Evolutionary conservation across 2,113 vertebrate species (phyloP), one percentile per base, ranked within the genome.

Genomic region (Dromas ardeola): DNA sequence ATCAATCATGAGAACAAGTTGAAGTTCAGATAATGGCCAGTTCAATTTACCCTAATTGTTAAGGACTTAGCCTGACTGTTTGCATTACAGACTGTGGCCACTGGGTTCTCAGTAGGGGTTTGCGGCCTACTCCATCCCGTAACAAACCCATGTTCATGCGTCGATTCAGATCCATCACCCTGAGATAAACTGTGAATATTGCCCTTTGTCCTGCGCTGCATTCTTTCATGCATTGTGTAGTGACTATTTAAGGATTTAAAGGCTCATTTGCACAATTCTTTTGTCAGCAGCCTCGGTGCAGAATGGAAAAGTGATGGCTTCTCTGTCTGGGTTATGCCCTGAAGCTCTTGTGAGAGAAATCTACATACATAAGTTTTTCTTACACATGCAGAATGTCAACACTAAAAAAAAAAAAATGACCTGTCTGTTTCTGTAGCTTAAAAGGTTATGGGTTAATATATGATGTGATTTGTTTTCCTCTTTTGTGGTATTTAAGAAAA

Each of bases 201-300:
- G 98, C 97, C 98, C 98, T 99, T 99, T 99, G 99, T 99, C 98
- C 98, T 67, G 65, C 15, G 22, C 95, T 85, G 96, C 99, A 99
- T 99, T 99, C 99, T 99, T 99, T 98, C 98, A 98, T 98, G 98
- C 98, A 99, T 99, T 99, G 99, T 99, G 98, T 98, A 93, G 98
- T 96, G 98, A 99, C 99, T 99, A 99, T 99, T 99, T 99, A 99
- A 98, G 98, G 99, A 99, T 99, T 99, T 99, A 99, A 99, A 99
- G 99, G 99, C 99, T 99, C 99, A 99, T 99, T 99, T 99, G 99
- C 99, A 99, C 99, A 99, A 99, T 99, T 99, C 98, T 98, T 99
- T 99, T 99, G 99, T 99, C 99, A 98, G 99, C 96, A 97, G 98
- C 98, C 98, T 97, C 55, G 95, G 98, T 97, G 97, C 98, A 98